Base-by-base conservation (phyloP, 2,113 vertebrate genomes). In the Turdus rufiventris region DNA sequence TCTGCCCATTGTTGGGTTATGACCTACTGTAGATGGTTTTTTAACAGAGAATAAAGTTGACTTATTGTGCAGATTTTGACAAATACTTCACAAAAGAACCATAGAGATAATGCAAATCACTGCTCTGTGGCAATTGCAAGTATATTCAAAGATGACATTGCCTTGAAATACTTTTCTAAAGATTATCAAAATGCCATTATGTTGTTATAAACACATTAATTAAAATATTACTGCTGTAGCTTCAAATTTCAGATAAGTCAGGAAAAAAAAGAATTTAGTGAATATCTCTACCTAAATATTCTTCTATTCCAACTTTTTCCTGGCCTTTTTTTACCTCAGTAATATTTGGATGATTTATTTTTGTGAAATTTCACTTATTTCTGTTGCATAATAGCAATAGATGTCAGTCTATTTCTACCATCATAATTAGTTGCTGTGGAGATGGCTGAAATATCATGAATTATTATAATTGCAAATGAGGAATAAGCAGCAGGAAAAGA, bases 381-480 rank as follows among this genome's bases (percentile, higher is more conserved):
- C 83, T 93, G 80, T 91, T 87, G 76, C 65, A 91, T 95, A 93
- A 93, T 45, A 86, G 86, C 77, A 89, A 91, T 75, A 86, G 76
- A 81, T 85, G 80, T 60, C 89, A 92, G 73, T 78, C 80, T 96
- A 97, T 96, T 96, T 95, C 88, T 94, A 92, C 86, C 61, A 78
- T 45, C 77, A 53, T 91, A 97, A 96, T 95, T 96, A 96, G 89
- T 93, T 96, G 73, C 92, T 93, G 89, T 94, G 84, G 91, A 92
- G 91, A 97, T 87, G 65, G 93, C 21, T 96, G 88, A 93, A 93
- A 93, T 93, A 94, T 74, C 83, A 86, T n/a, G 77, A 68, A 91
- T 89, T 85, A 94, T 94, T 96, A 78, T 91, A 96, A 93, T 94
- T 96, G 91, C 95, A 95, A 96, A 97, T 94, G 76, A 96, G 50